phyloP scores from a whole-genome alignment of 2,797 vertebrate species.

The Xenops minutus region DNA sequence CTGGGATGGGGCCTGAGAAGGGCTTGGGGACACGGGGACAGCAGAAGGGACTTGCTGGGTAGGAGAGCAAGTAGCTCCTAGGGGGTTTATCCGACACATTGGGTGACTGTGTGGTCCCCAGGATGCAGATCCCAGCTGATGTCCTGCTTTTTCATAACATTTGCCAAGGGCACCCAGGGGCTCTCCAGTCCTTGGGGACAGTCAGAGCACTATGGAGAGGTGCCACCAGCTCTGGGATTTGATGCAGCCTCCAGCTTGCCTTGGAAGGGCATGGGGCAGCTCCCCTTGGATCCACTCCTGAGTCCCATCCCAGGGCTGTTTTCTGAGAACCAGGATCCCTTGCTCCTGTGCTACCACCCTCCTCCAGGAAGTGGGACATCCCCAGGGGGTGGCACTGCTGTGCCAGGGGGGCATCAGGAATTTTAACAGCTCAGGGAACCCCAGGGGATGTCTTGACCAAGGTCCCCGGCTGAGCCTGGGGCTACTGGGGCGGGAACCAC shows the following conservation, averaged over 20 bases:
- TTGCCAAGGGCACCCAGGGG: neutral
- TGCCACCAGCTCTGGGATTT: neutral
- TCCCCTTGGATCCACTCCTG: accelerated
- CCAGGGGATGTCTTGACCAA: accelerated
- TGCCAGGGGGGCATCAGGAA: accelerated
- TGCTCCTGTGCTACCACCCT: neutral
- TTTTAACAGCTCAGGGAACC: neutral
- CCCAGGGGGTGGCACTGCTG: neutral
- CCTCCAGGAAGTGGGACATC: neutral
- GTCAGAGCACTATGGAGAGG: neutral
- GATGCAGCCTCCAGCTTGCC: neutral
- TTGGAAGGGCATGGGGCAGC: neutral
- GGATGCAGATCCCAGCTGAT: neutral
- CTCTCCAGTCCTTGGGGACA: neutral
- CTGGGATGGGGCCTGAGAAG: accelerated
- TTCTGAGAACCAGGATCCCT: neutral
- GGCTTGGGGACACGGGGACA: neutral
- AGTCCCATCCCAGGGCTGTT: neutral
- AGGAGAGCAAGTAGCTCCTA: neutral
- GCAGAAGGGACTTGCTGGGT: neutral
- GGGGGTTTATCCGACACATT: accelerated
- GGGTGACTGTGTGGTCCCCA: neutral
- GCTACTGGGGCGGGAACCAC: neutral
- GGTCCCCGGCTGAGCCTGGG: neutral
- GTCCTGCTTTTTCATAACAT: neutral